Evolutionary conservation across 1,140 invertebrate species (phyloP), one percentile per base, ranked within the genome.

Genomic region (Calliphora vicina): DNA sequence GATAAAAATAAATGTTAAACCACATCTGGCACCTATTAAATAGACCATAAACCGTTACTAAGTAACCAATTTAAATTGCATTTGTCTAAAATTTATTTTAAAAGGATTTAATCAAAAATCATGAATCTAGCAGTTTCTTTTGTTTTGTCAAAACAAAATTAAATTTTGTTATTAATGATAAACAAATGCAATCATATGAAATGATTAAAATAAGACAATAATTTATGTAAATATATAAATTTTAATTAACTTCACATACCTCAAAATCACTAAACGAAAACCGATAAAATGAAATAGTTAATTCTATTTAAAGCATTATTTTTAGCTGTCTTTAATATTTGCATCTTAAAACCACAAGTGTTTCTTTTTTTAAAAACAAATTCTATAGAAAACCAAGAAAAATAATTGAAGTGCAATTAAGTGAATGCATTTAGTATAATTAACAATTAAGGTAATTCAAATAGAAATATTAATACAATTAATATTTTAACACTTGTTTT

Each of bases 231-330:
- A 67, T 50, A 23, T 10, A 67, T 20, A 23, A 23, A 67, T 67
- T 67, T 67, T 67, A 67, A 67, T 67, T 67, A 67, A 67, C 61
- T 67, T 67, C n/a, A 23, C 61, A 67, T 67, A 67, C 61, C 61
- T 67, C 1, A 67, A 67, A 20, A 67, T 67, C n/a, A 67, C 45
- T 10, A 67, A 1, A 23, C 50, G 15, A 57, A 57, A 57, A 13
- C 50, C 10, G n/a, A 67, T 23, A 50, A 50, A 17, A 50, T 13
- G 12, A 35, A 50, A 50, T 20, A 61, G 2, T 8, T 23, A 61
- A 61, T 20, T n/a, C 2, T 20, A 67, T 35, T 35, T 35, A 67
- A 67, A 23, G n/a, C 23, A 67, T 10, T 57, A 15, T 57, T 57
- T 57, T 57, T 17, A 15, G 0, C 10, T 1, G 10, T 8, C n/a